Conservation (phyloP, 2,113 vertebrate species). For the Hippocampus comes region DNA sequence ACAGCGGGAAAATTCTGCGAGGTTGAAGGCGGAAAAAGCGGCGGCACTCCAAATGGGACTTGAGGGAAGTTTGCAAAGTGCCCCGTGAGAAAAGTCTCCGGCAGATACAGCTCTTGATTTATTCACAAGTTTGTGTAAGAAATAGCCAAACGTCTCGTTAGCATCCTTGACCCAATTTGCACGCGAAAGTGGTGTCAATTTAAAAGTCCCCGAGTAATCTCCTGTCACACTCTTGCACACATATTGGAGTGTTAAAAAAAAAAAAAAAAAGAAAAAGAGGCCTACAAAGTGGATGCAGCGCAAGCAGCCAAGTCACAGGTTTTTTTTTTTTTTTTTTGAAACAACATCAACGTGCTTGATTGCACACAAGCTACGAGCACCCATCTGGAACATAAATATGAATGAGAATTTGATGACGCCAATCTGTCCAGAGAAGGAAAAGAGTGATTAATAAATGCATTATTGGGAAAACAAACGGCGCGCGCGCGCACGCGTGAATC, state of each 20-base stretch:
- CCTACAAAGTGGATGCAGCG: neutral
- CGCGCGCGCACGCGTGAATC: constrained; percentile 13
- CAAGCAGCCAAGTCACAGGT: neutral
- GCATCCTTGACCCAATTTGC: constrained; percentile 2
- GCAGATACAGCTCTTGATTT: constrained; percentile 12
- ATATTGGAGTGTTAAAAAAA: neutral
- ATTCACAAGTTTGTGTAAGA: neutral
- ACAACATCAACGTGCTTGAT: neutral
- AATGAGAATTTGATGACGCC: constrained; percentile 2
- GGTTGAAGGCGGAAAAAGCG: neutral
- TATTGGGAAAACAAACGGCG: constrained; percentile 20
- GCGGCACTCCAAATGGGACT: constrained; percentile 23
- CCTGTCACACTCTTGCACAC: neutral
- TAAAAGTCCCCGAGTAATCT: neutral
- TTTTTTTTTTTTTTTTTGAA: neutral
- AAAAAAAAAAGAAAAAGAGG: neutral
- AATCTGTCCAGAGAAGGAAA: neutral
- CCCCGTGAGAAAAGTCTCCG: constrained; percentile 15
- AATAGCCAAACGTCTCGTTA: neutral
- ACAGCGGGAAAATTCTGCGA: neutral
- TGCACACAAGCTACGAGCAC: neutral
- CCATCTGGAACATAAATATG: neutral
- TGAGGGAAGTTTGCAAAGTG: constrained; percentile 19
- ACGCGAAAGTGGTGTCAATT: neutral
- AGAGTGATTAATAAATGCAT: constrained; percentile 2